phyloP scores from a whole-genome alignment of 2,888 invertebrate genomes.

The Cephus pygmeus region DNA sequence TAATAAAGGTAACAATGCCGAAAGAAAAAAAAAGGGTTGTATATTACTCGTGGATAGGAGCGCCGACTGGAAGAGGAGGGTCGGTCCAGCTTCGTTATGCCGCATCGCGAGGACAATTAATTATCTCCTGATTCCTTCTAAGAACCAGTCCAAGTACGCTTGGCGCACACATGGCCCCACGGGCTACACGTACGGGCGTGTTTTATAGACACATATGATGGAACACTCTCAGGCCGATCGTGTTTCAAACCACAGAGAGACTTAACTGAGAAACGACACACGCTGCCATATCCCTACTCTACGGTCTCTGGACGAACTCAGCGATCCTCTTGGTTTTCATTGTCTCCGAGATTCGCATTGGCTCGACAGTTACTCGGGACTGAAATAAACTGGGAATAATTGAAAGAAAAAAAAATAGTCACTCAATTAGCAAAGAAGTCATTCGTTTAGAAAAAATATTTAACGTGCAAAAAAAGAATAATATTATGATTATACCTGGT shows the following conservation, averaged over 20 bases:
- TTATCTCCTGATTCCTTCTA: slow-evolving; percentile 63
- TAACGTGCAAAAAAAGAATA: neutral
- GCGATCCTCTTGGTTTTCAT: slow-evolving; percentile 28
- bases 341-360: slow-evolving; percentile 24
- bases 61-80: neutral
- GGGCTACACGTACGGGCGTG: slow-evolving; percentile 33
- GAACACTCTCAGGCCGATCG: slow-evolving; percentile 66
- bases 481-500: neutral
- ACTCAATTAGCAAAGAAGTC: neutral
- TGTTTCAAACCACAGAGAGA: slow-evolving; percentile 65
- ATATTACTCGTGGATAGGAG: neutral
- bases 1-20: neutral
- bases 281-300: slow-evolving; percentile 33
- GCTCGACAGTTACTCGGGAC: neutral
- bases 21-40: neutral
- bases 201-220: slow-evolving; percentile 65
- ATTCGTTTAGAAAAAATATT: neutral
- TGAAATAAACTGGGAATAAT: neutral
- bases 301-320: slow-evolving; percentile 20
- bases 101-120: slow-evolving; percentile 61
- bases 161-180: slow-evolving; percentile 28
- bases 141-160: slow-evolving; percentile 61
- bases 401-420: neutral
- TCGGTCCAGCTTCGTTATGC: slow-evolving; percentile 52
- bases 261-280: slow-evolving; percentile 54